A percentile compares a stretch with the other conserved stretches of the same genome.
Conservation (phyloP, 2,888 invertebrate genomes). For the Priocnemis perturbator region DNA sequence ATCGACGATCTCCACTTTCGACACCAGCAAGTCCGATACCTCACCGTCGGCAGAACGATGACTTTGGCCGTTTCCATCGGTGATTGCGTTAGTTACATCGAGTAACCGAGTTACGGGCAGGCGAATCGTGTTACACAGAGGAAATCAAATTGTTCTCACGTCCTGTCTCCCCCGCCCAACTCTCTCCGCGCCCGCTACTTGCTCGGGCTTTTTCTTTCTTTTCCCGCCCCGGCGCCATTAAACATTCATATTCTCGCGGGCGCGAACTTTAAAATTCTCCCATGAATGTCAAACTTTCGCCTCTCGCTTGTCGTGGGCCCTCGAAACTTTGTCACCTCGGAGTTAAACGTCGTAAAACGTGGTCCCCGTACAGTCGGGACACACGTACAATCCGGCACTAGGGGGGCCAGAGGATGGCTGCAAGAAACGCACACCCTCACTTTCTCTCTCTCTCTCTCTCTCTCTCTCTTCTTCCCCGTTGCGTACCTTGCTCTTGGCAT, state of each 20-base stretch:
- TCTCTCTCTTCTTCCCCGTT: too few relatives aligned
- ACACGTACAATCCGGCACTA: slow-evolving; percentile 10
- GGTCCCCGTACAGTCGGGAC: slow-evolving; percentile 13
- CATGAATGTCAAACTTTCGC: slow-evolving; percentile 53
- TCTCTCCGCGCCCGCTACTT: neutral
- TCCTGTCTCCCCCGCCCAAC: neutral
- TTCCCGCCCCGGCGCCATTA: slow-evolving; percentile 37
- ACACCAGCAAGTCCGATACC: too few relatives aligned
- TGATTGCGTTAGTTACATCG: too few relatives aligned
- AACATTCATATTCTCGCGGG: slow-evolving; percentile 55
- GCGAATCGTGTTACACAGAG: too few relatives aligned
- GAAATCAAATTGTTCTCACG: slow-evolving; percentile 9
- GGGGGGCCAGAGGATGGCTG: neutral
- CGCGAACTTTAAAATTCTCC: slow-evolving; percentile 50
- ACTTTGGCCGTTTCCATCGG: too few relatives aligned
- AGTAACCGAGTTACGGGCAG: too few relatives aligned
- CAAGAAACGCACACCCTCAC: neutral
- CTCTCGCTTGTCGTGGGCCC: slow-evolving; percentile 25
- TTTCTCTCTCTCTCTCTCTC: too few relatives aligned
- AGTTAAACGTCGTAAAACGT: slow-evolving; percentile 40
- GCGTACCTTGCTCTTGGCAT: too few relatives aligned
- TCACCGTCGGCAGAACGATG: too few relatives aligned
- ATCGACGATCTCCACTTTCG: too few relatives aligned
- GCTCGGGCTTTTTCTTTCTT: neutral
- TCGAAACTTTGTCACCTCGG: slow-evolving; percentile 26